Conservation (phyloP, 2,888 invertebrate genomes). For the Thecophora atra region DNA sequence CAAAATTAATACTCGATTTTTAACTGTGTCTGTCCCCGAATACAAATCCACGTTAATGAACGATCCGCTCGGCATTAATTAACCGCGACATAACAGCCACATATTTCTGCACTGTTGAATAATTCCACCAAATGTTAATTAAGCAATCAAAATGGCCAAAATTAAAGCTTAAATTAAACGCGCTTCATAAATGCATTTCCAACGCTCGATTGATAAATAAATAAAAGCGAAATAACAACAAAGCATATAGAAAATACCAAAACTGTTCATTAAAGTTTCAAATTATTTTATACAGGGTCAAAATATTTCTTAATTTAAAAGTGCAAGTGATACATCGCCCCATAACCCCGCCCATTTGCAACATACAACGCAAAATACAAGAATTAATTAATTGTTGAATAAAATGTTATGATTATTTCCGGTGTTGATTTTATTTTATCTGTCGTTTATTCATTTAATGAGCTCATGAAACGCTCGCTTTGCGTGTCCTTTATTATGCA, state of each 20-base stretch:
- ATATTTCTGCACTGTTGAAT: neutral
- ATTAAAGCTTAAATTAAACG: no score
- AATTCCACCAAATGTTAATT: no score
- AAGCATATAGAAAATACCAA: no score
- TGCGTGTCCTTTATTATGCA: neutral
- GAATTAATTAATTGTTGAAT: conserved; percentile 31
- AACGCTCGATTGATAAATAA: no score
- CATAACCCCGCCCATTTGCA: neutral
- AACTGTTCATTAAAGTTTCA: no score
- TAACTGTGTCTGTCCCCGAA: neutral
- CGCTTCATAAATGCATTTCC: no score
- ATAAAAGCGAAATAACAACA: no score
- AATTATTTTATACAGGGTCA: no score
- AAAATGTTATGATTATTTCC: conserved; percentile 19
- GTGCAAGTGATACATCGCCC: neutral
- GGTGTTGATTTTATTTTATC: conserved; percentile 31
- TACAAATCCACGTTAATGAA: neutral
- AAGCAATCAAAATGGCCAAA: no score
- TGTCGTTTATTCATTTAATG: conserved; percentile 23
- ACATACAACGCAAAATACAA: neutral
- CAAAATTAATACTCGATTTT: no score
- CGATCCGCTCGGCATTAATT: neutral
- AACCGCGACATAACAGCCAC: neutral
- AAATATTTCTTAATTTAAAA: neutral
- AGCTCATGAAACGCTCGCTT: conserved; percentile 25